Evolutionary conservation across 2,113 vertebrate genomes (phyloP).

Genomic region (Aptenodytes forsteri): DNA sequence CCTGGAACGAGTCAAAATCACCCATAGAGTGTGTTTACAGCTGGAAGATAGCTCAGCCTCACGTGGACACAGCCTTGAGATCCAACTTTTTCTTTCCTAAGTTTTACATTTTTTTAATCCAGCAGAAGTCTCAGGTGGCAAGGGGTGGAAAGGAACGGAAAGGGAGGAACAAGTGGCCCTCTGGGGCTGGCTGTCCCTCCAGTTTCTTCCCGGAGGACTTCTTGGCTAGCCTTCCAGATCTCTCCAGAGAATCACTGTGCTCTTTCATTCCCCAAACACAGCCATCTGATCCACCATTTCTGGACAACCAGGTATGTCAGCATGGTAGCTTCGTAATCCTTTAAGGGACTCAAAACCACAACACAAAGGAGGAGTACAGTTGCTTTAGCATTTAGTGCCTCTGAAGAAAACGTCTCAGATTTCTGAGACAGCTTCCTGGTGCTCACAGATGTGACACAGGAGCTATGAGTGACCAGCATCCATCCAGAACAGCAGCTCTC

Average conservation of each 20-base stretch:
- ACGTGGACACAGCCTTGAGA: accelerated
- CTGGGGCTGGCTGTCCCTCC: neutral
- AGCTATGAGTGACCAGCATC: neutral
- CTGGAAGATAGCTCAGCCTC: neutral
- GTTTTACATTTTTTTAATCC: neutral
- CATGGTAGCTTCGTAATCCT: neutral
- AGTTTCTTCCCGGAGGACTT: neutral
- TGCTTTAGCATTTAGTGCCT: neutral
- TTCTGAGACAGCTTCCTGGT: neutral
- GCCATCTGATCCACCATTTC: neutral
- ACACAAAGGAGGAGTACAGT: neutral
- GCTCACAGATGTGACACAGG: neutral
- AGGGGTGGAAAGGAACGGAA: neutral
- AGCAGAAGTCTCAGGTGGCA: neutral
- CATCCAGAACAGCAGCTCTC: neutral
- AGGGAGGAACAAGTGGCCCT: neutral
- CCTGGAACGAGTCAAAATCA: neutral
- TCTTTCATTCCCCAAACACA: neutral
- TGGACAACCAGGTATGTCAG: neutral
- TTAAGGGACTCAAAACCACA: neutral
- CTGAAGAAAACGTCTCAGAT: neutral
- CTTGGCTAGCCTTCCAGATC: neutral
- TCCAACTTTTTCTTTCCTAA: neutral
- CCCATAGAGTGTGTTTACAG: neutral
- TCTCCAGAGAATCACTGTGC: neutral